Percentiles rank a stretch among this genome's conserved stretches.
Conservation (phyloP, 2,113 vertebrate species). For the Ondatra zibethicus region DNA sequence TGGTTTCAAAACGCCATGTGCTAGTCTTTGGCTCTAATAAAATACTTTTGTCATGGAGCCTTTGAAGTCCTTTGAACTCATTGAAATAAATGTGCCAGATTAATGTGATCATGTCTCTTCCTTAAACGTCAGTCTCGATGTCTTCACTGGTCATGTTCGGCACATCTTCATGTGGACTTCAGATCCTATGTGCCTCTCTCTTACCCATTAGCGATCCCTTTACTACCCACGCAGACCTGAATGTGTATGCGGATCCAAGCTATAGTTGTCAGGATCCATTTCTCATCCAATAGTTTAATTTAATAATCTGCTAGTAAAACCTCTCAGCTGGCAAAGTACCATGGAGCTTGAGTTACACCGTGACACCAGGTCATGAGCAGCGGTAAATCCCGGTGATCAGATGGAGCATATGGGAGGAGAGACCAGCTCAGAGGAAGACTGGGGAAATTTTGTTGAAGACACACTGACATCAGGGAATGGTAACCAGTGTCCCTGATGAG, state of each 20-base stretch:
- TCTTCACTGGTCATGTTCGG: neutral
- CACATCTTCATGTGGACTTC: neutral
- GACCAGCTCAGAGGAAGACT: neutral
- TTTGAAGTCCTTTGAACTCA: constrained; percentile 72
- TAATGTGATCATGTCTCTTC: neutral
- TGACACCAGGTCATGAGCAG: neutral
- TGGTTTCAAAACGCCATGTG: constrained; percentile 54
- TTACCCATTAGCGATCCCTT: neutral
- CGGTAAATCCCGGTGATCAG: neutral
- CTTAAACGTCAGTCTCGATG: neutral
- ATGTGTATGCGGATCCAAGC: neutral
- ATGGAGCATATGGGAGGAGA: neutral
- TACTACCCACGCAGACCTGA: neutral
- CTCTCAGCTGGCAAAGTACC: constrained; percentile 16
- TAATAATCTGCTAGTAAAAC: constrained; percentile 60
- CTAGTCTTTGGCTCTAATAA: constrained; percentile 40
- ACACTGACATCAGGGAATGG: neutral
- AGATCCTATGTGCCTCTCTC: neutral
- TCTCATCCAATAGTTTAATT: constrained; percentile 15
- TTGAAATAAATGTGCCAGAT: constrained; percentile 41
- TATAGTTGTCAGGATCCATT: constrained; percentile 29
- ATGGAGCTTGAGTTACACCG: constrained; percentile 40
- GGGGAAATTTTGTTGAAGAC: neutral
- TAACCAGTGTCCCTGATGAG: neutral
- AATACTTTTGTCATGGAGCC: constrained; percentile 26